Base-by-base conservation (phyloP, 2,888 invertebrate genomes). In the Tenodera sinensis region DNA sequence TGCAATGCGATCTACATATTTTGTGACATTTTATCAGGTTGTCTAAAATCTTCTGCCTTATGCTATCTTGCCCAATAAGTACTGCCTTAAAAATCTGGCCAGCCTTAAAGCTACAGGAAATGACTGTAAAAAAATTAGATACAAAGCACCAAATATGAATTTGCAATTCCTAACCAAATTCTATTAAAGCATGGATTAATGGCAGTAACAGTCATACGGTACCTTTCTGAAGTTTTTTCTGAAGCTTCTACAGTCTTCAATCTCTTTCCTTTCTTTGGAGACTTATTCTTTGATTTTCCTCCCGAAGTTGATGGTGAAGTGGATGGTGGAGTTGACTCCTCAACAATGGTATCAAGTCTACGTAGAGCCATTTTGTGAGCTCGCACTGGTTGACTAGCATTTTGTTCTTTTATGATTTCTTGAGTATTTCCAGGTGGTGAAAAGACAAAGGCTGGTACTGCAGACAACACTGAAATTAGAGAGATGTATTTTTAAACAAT, bases 331-430 rank as follows among this genome's bases (percentile, higher is more conserved):
- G 20, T 47, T 7, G 87, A 87, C 27, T 87, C 87, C 82, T 87
- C 87, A 12, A 34, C 42, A 27, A 87, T 87, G 27, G 87, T 87
- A 34, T 87, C 42, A 71, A 87, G 87, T 8, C 83, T 42, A 27
- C 87, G 82, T 3, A 87, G 87, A 30, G 83, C 83, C 87, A 87
- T 87, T 20, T 34, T 87, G 87, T 87, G 87, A 27, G 83, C 83
- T 42, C 83, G 28, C 30, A 81, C 30, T n/a, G 28, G 86, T 9
- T 71, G 86, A 30, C 27, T 82, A 14, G 87, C 2, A 27, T 27
- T n/a, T n/a, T 42, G 34, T 14, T 12, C 15, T 27, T 82, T 87
- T 34, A 28, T 30, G 30, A 4, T 25, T 27, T 30, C 82, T 34
- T 87, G 83, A 30, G 81, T 34, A n/a, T 87, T 87, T 27, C 34